Conservation (phyloP, 2,797 vertebrate species). For the Malurus leucopterus region DNA sequence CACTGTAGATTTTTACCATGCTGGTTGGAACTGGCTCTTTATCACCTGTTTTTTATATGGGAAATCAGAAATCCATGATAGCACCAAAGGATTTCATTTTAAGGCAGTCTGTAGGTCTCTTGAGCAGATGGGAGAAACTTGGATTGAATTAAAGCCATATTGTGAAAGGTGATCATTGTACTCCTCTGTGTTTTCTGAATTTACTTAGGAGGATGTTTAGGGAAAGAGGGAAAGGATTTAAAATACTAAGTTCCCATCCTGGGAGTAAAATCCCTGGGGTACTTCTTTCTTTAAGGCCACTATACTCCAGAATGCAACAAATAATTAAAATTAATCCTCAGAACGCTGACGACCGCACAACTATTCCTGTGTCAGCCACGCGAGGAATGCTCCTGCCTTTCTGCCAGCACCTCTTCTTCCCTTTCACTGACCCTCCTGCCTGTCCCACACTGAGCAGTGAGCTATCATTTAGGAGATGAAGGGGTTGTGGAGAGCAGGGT, state of each 20-base stretch:
- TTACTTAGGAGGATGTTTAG: not conserved
- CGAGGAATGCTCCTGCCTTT: not conserved
- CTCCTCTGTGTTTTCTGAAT: not conserved
- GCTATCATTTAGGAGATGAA: not conserved
- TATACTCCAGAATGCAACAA: not conserved
- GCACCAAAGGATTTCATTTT: not conserved
- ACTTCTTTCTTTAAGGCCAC: not conserved
- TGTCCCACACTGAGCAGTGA: not conserved
- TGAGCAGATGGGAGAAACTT: slow-evolving; percentile 12
- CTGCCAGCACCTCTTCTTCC: not conserved
- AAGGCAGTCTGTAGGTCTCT: not conserved
- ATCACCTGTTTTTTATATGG: not conserved
- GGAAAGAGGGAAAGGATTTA: not conserved
- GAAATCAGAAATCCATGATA: not conserved
- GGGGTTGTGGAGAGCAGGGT: not conserved
- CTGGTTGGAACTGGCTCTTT: not conserved
- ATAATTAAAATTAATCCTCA: not conserved
- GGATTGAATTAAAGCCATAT: slow-evolving; percentile 1
- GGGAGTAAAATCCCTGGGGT: not conserved
- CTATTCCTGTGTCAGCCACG: not conserved
- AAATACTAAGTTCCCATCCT: not conserved
- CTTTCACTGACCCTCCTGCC: not conserved
- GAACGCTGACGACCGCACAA: not conserved
- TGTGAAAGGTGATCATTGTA: not conserved
- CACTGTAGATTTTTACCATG: not conserved